A percentile compares a stretch with the other conserved stretches of the same genome.
phyloP scores from a whole-genome alignment of 2,797 vertebrate species.

The Zalophus californianus region DNA sequence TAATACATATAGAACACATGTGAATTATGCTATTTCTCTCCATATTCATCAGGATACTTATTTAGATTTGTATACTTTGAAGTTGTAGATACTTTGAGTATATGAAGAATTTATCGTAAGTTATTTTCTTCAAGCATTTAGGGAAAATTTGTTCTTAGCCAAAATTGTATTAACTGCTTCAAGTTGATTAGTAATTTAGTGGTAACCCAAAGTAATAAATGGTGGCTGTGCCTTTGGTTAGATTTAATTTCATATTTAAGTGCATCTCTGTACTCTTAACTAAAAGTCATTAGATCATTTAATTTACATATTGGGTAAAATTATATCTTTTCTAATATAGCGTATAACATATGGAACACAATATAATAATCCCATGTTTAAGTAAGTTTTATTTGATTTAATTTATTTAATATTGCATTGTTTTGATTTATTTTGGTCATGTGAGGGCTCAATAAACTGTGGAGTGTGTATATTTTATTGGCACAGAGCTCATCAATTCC shows the following conservation, averaged over 20 bases:
- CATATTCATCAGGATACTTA: background rate
- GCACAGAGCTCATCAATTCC: background rate
- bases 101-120: background rate
- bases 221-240: background rate
- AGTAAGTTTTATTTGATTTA: constrained; percentile 39
- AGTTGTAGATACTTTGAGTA: constrained; percentile 7
- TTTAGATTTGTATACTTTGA: background rate
- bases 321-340: background rate
- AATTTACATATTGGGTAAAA: constrained; percentile 8
- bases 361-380: background rate
- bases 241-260: background rate
- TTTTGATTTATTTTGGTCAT: background rate
- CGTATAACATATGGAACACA: background rate
- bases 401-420: background rate
- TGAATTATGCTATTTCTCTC: background rate
- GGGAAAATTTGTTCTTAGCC: background rate
- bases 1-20: background rate
- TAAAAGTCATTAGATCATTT: constrained; percentile 25
- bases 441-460: constrained; percentile 23
- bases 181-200: background rate
- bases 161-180: background rate
- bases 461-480: constrained; percentile 46
- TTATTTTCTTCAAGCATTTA: constrained; percentile 1
- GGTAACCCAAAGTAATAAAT: background rate
- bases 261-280: background rate